A percentile compares a stretch with the other conserved stretches of the same genome.
phyloP scores from a whole-genome alignment of 1,140 invertebrate species.

The Limonius californicus region DNA sequence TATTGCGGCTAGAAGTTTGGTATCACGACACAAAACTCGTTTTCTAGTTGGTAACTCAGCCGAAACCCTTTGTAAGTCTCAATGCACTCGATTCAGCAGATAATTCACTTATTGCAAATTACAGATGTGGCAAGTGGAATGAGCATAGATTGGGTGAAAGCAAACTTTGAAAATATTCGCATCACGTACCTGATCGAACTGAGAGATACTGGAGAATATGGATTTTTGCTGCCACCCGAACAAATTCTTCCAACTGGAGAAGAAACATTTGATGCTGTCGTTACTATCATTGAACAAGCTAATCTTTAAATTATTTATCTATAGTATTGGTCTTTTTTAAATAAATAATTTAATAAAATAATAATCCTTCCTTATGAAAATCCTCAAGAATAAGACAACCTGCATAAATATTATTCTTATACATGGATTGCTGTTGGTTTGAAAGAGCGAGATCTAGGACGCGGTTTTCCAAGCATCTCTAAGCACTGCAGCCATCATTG shows the following conservation, averaged over 20 bases:
- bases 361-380: too few species aligned
- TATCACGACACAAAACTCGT: constrained; percentile 58
- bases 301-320: too few species aligned
- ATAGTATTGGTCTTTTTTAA: too few species aligned
- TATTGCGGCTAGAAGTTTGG: constrained; percentile 53
- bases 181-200: constrained; percentile 61
- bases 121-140: constrained; percentile 58
- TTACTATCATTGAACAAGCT: too few species aligned
- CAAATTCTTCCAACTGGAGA: constrained; percentile 65
- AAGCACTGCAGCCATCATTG: too few species aligned
- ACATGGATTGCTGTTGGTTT: too few species aligned
- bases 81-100: background rate
- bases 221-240: constrained; percentile 70
- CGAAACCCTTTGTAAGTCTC: constrained; percentile 55
- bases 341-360: too few species aligned
- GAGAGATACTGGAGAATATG: constrained; percentile 65
- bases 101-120: constrained; percentile 28
- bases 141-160: constrained; percentile 71
- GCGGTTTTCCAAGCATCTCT: too few species aligned
- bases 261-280: background rate
- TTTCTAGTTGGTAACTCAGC: constrained; percentile 58
- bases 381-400: too few species aligned
- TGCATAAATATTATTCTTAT: too few species aligned
- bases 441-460: too few species aligned
- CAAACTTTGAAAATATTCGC: constrained; percentile 55